phyloP scores from a whole-genome alignment of 2,797 vertebrate species.

The Gambelia wislizenii region DNA sequence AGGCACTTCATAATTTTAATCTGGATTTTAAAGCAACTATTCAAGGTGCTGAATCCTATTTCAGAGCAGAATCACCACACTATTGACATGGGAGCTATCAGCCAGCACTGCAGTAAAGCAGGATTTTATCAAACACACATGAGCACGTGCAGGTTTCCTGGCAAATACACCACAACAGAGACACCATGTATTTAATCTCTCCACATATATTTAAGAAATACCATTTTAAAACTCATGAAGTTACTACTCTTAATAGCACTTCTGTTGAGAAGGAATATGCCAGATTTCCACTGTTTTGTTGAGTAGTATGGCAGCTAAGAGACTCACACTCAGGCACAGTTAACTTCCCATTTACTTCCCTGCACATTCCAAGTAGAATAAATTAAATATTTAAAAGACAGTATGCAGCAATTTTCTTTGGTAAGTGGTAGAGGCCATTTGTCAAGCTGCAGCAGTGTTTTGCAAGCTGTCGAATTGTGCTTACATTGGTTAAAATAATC shows the following conservation, averaged over 20 bases:
- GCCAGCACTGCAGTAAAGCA: too few species aligned
- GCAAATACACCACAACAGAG: neutral
- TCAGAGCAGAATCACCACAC: too few species aligned
- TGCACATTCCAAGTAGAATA: constrained; percentile 78
- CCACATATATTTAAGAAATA: neutral
- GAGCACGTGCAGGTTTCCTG: neutral
- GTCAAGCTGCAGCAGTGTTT: constrained; percentile 81
- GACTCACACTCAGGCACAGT: constrained; percentile 47
- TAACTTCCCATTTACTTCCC: constrained; percentile 63
- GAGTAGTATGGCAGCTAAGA: constrained; percentile 48
- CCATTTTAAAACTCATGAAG: neutral
- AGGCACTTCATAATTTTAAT: too few species aligned
- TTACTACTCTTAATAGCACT: neutral
- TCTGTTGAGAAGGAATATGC: neutral
- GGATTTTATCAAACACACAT: too few species aligned
- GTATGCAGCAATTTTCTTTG: constrained; percentile 81
- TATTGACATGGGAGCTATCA: too few species aligned
- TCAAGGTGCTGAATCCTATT: too few species aligned
- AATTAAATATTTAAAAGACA: constrained; percentile 87
- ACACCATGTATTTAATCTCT: neutral
- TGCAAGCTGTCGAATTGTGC: constrained; percentile 88
- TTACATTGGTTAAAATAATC: constrained; percentile 89
- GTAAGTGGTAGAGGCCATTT: constrained; percentile 81
- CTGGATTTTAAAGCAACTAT: too few species aligned
- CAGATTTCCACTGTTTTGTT: neutral